Evolutionary conservation across 2,113 vertebrate species (phyloP).

Genomic region (Pachycephala philippinensis): DNA sequence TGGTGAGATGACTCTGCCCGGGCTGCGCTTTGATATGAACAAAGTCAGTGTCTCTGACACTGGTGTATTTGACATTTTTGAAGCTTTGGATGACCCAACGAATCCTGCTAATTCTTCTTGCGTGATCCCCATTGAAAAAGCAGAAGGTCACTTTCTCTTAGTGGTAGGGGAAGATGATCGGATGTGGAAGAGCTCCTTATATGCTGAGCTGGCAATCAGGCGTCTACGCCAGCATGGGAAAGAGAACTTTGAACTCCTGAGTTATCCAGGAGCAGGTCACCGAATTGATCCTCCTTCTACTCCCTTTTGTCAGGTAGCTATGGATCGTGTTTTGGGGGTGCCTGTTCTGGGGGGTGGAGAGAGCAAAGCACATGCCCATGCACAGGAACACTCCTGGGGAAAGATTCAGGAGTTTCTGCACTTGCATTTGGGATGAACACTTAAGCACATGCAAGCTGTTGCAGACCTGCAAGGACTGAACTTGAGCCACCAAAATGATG

Average conservation of each 20-base stretch:
- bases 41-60: constrained; percentile 56
- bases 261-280: constrained; percentile 70
- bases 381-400: constrained; percentile 72
- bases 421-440: constrained; percentile 59
- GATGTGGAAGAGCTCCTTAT: constrained; percentile 71
- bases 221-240: constrained; percentile 60
- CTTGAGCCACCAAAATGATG: constrained; percentile 1
- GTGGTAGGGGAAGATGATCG: constrained; percentile 69
- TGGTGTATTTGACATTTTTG: constrained; percentile 66
- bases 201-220: constrained; percentile 59
- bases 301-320: constrained; percentile 56
- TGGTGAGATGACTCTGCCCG: constrained; percentile 56
- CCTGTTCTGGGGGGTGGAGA: constrained; percentile 65
- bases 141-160: constrained; percentile 67
- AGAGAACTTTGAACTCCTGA: constrained; percentile 67
- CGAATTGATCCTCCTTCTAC: constrained; percentile 65
- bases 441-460: neutral
- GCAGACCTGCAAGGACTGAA: constrained; percentile 7
- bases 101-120: constrained; percentile 57
- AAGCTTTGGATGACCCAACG: constrained; percentile 64
- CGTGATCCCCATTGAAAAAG: constrained; percentile 68
- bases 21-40: constrained; percentile 62
- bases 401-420: constrained; percentile 73
- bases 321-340: constrained; percentile 64
- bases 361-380: constrained; percentile 63